Base-by-base conservation (phyloP, 2,888 invertebrate genomes). In the Pterostichus niger region DNA sequence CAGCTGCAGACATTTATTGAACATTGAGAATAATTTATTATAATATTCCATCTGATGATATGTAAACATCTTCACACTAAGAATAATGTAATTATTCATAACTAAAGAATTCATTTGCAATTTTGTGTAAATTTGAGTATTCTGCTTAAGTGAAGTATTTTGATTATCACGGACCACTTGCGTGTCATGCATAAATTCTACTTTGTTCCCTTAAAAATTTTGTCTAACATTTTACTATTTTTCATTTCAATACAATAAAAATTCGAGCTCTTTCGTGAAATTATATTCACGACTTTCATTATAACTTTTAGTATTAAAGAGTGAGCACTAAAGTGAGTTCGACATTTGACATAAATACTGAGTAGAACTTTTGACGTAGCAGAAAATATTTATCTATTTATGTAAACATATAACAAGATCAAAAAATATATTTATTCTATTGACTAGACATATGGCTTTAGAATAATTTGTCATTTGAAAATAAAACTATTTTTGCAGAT, bases 1-100 rank as follows among this genome's bases (percentile, higher is more conserved):
- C 83, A 77, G 77, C 59, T 83, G 61, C 64, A 83, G 77, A 83
- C 83, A 83, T 83, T 68, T 82, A 82, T 61, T 82, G 17, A 83
- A 83, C 83, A 83, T 76, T 77, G 33, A 64, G 35, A 68, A 73
- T 82, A 59, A 59, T 73, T 71, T 80, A 52, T 81, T 82, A 82
- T 59, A 76, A 77, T 68, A 77, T 61, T 83, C 33, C 49, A 44
- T 77, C 52, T 83, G 40, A 44, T 82, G 82, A 83, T 83, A 83
- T 83, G 83, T 76, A 77, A 64, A 82, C 56, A 82, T 44, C 82
- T 46, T 59, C 49, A 76, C 64, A 82, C 15, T 71, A 46, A 68
- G 31, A 13, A 33, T 40, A 71, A 17, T 15, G 46, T 40, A 75
- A 68, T 35, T 73, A 46, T 17, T 52, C 49, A 31, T 54, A 75